Evolutionary conservation across 2,888 invertebrate species (phyloP).

Genomic region (Colostygia pectinataria): DNA sequence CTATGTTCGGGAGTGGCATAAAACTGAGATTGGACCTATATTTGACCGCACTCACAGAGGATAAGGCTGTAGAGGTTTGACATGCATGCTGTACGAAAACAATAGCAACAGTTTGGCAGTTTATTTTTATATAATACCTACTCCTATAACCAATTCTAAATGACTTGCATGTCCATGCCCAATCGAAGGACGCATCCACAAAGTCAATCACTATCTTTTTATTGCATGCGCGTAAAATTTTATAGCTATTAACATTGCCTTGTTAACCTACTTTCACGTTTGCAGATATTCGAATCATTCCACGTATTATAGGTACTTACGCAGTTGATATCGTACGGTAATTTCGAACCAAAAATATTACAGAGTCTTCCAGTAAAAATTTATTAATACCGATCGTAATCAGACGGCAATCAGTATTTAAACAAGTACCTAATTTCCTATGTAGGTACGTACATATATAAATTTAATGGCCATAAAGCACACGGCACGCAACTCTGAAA

Average conservation of each 20-base stretch:
- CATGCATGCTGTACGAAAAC: too few relatives aligned
- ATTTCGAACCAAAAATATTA: conserved; percentile 31
- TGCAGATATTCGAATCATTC: conserved; percentile 31
- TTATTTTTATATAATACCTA: conserved; percentile 19
- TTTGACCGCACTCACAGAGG: too few relatives aligned
- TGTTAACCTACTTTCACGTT: conserved; percentile 36
- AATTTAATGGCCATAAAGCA: conserved; percentile 70
- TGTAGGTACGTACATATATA: conserved; percentile 60
- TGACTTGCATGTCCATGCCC: conserved; percentile 28
- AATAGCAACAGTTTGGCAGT: conserved; percentile 13
- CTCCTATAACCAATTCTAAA: conserved; percentile 9
- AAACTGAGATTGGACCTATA: too few relatives aligned
- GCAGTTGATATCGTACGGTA: conserved; percentile 25
- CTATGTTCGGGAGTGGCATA: too few relatives aligned
- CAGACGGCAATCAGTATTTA: conserved; percentile 67
- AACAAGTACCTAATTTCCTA: conserved; percentile 77
- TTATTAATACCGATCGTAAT: conserved; percentile 62
- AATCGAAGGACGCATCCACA: conserved; percentile 29
- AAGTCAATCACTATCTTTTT: conserved; percentile 38
- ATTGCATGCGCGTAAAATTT: conserved; percentile 36
- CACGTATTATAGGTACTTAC: conserved; percentile 22
- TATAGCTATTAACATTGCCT: conserved; percentile 34
- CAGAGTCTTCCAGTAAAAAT: conserved; percentile 47
- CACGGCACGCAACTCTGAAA: conserved; percentile 73
- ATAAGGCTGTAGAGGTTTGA: too few relatives aligned